Percentiles rank a stretch among this genome's conserved stretches.
phyloP scores from a whole-genome alignment of 2,888 invertebrate species.

The Tenthredo notha region DNA sequence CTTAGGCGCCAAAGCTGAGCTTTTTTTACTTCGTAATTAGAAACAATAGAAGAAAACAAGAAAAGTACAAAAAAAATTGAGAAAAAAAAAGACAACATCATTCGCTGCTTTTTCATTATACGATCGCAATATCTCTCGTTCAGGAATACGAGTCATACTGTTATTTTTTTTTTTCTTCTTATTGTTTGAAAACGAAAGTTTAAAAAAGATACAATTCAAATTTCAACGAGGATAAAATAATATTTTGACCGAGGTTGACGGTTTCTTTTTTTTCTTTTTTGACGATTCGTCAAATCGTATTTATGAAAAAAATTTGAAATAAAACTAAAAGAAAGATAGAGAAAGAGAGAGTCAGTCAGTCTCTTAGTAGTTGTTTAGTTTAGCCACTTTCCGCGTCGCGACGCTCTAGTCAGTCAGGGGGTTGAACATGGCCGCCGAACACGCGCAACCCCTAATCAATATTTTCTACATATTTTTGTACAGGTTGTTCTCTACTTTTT shows the following conservation, averaged over 20 bases:
- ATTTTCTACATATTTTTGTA: slow-evolving; percentile 71
- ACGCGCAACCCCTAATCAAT: slow-evolving; percentile 72
- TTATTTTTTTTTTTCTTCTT: too few relatives aligned
- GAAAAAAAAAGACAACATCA: neutral
- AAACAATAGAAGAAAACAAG: neutral
- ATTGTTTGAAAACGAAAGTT: too few relatives aligned
- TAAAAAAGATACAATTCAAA: too few relatives aligned
- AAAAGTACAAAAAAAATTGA: neutral
- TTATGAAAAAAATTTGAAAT: neutral
- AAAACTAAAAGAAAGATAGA: neutral
- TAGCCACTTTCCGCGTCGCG: slow-evolving; percentile 63
- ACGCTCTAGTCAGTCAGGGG: slow-evolving; percentile 56
- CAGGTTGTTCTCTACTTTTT: slow-evolving; percentile 63
- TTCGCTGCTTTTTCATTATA: too few relatives aligned
- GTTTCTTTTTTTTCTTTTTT: neutral
- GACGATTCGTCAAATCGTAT: neutral
- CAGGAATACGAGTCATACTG: too few relatives aligned
- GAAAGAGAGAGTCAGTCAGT: neutral
- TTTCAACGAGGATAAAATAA: too few relatives aligned
- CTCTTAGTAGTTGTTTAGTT: slow-evolving; percentile 34
- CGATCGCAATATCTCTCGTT: too few relatives aligned
- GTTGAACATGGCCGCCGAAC: slow-evolving; percentile 65
- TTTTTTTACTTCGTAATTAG: neutral
- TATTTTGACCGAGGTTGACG: too few relatives aligned
- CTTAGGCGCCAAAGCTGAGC: neutral